phyloP scores from a whole-genome alignment of 2,113 vertebrate genomes.

The Petrocephalus microphthalmus region DNA sequence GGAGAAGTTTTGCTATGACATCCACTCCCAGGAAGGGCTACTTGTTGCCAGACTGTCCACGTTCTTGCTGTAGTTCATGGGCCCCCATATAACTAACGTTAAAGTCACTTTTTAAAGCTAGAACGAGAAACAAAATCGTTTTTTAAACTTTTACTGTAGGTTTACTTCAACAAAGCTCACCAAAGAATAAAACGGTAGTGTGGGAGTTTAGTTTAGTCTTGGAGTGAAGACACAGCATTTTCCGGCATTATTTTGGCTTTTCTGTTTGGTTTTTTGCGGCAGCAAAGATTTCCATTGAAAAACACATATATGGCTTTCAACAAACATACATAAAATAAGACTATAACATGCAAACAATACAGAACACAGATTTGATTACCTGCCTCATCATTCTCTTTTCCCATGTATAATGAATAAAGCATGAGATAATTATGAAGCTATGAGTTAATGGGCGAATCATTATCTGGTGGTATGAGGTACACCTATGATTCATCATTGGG shows the following conservation, averaged over 20 bases:
- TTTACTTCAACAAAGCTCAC: background rate
- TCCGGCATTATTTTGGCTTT: background rate
- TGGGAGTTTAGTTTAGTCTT: background rate
- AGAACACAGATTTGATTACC: background rate
- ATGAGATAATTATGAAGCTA: conserved; percentile 2
- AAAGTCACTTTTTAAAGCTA: background rate
- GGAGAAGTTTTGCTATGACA: background rate
- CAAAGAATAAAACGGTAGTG: background rate
- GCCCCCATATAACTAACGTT: background rate
- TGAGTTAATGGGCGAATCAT: conserved; percentile 6
- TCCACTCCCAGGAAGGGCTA: background rate
- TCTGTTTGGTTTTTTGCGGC: background rate
- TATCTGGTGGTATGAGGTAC: background rate
- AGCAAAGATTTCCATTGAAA: background rate
- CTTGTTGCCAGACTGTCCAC: background rate
- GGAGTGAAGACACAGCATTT: background rate
- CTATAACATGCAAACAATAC: background rate
- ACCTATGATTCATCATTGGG: background rate
- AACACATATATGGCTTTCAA: background rate
- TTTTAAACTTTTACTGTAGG: background rate
- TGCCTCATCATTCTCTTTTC: background rate
- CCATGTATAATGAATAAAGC: background rate
- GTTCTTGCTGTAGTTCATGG: background rate
- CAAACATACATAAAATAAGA: background rate
- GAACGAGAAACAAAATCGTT: background rate